Evolutionary conservation across 1,140 invertebrate species (phyloP).

Genomic region (Brachionus asplanchnoidis): DNA sequence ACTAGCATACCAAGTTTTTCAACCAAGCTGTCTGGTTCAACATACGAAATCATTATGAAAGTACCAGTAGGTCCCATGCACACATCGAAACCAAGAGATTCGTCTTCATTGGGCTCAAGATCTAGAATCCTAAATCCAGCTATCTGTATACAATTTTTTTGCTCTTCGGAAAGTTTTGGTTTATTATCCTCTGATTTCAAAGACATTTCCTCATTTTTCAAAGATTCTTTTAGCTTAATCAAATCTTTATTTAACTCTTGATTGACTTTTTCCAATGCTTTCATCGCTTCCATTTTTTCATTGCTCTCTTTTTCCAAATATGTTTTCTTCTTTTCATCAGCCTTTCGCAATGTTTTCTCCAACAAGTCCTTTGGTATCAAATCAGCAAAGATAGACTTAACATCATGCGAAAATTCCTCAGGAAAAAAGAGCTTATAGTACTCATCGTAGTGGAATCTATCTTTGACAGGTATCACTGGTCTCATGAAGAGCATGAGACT

Average conservation of each 20-base stretch:
- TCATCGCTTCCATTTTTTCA: conserved; percentile 21
- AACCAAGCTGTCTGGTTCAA: conserved; percentile 16
- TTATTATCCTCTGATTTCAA: background rate
- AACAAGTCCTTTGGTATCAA: conserved; percentile 28
- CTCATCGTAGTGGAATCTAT: conserved; percentile 36
- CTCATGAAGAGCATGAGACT: conserved; percentile 40
- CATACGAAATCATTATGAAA: conserved; percentile 41
- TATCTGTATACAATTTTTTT: background rate
- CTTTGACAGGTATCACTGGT: conserved; percentile 37
- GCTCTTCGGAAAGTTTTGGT: background rate
- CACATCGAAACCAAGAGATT: conserved; percentile 36
- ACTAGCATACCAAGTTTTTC: conserved; percentile 21
- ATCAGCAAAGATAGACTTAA: conserved; percentile 37
- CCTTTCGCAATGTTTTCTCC: conserved; percentile 16
- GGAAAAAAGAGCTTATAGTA: conserved; percentile 41
- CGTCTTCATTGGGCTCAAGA: conserved; percentile 35
- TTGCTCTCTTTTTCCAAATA: background rate
- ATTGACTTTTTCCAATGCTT: conserved; percentile 16
- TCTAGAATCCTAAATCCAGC: conserved; percentile 34
- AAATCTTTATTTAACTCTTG: conserved; percentile 18
- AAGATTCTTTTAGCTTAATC: background rate
- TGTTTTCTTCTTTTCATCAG: conserved; percentile 4
- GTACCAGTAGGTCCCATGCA: conserved; percentile 36
- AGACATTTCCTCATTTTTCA: background rate
- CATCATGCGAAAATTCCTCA: conserved; percentile 25